Conservation (phyloP, 2,888 invertebrate genomes). For the Himalopsyche tibetana region DNA sequence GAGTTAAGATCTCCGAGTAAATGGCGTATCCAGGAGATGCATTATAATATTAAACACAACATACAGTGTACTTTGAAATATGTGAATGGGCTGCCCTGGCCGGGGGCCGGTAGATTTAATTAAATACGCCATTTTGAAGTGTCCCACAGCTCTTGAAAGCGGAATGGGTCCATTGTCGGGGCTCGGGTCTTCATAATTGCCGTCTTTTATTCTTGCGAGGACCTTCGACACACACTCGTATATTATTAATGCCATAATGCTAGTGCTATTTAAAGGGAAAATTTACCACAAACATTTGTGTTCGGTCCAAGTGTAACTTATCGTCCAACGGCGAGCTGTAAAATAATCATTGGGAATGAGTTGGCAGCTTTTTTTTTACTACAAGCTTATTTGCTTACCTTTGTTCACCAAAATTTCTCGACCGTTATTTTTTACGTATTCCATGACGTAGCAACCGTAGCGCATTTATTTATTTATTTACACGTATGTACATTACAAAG, state of each 20-base stretch:
- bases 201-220: not conserved
- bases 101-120: slow-evolving; percentile 23
- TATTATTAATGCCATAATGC: not conserved
- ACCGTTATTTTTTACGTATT: too few species aligned
- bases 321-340: too few species aligned
- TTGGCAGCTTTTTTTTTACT: too few species aligned
- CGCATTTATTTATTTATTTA: too few species aligned
- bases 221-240: slow-evolving; percentile 26
- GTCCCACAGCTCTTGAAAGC: slow-evolving; percentile 18
- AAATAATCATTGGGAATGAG: too few species aligned
- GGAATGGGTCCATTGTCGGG: slow-evolving; percentile 10
- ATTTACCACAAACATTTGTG: not conserved
- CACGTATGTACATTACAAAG: too few species aligned
- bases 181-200: slow-evolving; percentile 16
- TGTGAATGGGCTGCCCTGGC: not conserved
- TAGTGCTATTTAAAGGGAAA: not conserved
- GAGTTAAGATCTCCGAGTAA: not conserved
- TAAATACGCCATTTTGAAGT: slow-evolving; percentile 19
- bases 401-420: too few species aligned
- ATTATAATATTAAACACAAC: slow-evolving; percentile 32
- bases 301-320: not conserved
- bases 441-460: too few species aligned
- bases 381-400: too few species aligned
- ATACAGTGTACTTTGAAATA: slow-evolving; percentile 24
- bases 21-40: slow-evolving; percentile 14